These are phyloP conservation scores for Orthosia gothica DNA, from an alignment of 2,888 invertebrate genomes.

Conservation along the genomic window DNA sequence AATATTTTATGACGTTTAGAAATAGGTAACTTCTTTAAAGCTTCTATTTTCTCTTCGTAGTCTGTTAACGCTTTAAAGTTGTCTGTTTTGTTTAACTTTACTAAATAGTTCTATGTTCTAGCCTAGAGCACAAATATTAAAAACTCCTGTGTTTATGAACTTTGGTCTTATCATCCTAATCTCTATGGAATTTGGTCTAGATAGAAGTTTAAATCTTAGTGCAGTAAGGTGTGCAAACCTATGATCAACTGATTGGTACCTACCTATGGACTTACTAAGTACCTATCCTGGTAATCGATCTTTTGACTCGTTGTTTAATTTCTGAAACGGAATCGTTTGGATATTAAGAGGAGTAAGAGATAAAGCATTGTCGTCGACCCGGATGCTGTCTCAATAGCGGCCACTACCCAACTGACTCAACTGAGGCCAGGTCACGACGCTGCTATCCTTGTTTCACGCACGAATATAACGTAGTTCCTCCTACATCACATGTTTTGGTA, in stretches of 20 bases:
- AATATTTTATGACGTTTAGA: slow-evolving; percentile 73
- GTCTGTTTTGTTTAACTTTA: slow-evolving; percentile 1
- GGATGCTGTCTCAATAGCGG: slow-evolving; percentile 76
- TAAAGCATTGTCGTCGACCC: slow-evolving; percentile 79
- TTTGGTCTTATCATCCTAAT: background rate
- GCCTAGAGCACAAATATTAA: background rate
- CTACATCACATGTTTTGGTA: slow-evolving; percentile 50
- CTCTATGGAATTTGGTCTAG: background rate
- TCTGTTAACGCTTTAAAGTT: slow-evolving; percentile 31
- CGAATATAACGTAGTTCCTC: slow-evolving; percentile 61
- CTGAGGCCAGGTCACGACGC: slow-evolving; percentile 78
- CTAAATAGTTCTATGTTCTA: background rate
- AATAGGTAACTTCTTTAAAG: slow-evolving; percentile 66
- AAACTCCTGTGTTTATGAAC: background rate
- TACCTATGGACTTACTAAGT: background rate
- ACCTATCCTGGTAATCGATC: background rate
- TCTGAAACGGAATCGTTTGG: slow-evolving; percentile 65
- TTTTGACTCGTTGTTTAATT: slow-evolving; percentile 13
- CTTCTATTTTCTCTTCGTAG: slow-evolving; percentile 52
- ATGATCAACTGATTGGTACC: background rate
- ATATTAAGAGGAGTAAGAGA: slow-evolving; percentile 73
- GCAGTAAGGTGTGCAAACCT: background rate
- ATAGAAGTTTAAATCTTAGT: background rate
- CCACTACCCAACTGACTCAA: slow-evolving; percentile 72
- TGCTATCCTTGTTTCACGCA: slow-evolving; percentile 68